phyloP scores from a whole-genome alignment of 2,888 invertebrate genomes.

The Drosophila gaucha region DNA sequence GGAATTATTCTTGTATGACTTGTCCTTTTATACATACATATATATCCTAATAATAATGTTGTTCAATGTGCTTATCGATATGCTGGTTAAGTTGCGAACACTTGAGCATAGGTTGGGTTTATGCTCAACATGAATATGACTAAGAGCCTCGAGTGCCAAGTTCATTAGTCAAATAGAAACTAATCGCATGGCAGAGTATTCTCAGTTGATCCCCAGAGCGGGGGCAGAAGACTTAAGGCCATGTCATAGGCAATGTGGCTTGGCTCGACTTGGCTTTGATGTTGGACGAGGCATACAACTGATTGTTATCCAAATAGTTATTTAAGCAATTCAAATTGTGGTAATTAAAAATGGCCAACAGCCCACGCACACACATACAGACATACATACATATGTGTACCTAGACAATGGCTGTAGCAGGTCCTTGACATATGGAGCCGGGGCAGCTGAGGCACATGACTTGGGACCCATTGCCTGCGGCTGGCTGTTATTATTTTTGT shows the following conservation, averaged over 20 bases:
- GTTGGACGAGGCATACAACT: slow-evolving; percentile 55
- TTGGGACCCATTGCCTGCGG: slow-evolving; percentile 59
- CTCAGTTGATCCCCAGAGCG: slow-evolving; percentile 23
- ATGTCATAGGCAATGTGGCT: slow-evolving; percentile 26
- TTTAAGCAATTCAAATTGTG: slow-evolving; percentile 79
- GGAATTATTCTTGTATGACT: no score
- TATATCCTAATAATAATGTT: no score
- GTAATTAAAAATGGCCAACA: slow-evolving; percentile 75
- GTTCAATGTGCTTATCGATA: background rate
- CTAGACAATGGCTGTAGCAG: slow-evolving; percentile 47
- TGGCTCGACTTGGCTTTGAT: slow-evolving; percentile 55
- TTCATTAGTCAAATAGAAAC: slow-evolving; percentile 58
- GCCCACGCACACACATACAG: slow-evolving; percentile 25
- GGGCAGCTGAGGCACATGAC: slow-evolving; percentile 44
- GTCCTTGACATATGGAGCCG: slow-evolving; percentile 73
- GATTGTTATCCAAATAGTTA: slow-evolving; percentile 79
- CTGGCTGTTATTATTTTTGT: slow-evolving; percentile 79
- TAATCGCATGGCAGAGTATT: slow-evolving; percentile 14
- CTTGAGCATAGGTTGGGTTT: background rate
- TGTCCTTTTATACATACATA: no score
- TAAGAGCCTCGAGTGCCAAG: slow-evolving; percentile 3
- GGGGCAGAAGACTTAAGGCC: slow-evolving; percentile 18
- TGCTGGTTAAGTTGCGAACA: background rate
- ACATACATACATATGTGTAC: no score
- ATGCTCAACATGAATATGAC: background rate